These are phyloP conservation scores for Subacronicta megacephala DNA, from an alignment of 2,888 invertebrate genomes.

Conservation along the genomic window DNA sequence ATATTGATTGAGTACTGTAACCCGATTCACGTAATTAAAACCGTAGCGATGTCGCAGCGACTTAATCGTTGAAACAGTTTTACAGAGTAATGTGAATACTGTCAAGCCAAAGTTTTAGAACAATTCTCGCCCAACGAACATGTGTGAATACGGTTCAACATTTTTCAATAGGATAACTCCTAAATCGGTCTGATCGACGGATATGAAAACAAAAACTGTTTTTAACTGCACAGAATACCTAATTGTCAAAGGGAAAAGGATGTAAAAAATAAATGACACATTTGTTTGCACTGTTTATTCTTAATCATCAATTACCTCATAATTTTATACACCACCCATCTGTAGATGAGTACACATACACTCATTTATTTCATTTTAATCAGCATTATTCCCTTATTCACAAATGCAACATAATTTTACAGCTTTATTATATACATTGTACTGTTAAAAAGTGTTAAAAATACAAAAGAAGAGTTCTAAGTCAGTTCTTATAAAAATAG, in stretches of 20 bases:
- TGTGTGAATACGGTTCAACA: too few relatives aligned
- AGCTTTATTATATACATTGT: constrained; percentile 80
- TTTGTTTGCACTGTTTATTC: constrained; percentile 80
- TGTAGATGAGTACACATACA: constrained; percentile 52
- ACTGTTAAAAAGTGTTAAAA: constrained; percentile 69
- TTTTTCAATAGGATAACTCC: too few relatives aligned
- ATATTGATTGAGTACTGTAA: too few relatives aligned
- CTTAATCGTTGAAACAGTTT: too few relatives aligned
- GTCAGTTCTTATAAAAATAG: constrained; percentile 65
- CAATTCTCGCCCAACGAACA: too few relatives aligned
- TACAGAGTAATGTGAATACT: too few relatives aligned
- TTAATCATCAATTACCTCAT: constrained; percentile 63
- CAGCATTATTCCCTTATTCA: constrained; percentile 71
- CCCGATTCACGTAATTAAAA: too few relatives aligned
- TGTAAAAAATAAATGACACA: constrained; percentile 30
- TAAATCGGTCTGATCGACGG: too few relatives aligned
- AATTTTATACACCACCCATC: constrained; percentile 63
- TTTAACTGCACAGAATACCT: too few relatives aligned
- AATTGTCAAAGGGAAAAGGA: background rate
- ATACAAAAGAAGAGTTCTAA: constrained; percentile 45
- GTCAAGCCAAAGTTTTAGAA: too few relatives aligned
- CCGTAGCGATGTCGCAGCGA: too few relatives aligned
- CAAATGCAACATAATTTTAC: constrained; percentile 67
- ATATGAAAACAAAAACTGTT: too few relatives aligned
- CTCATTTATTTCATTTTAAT: constrained; percentile 46